Evolutionary conservation across 2,888 invertebrate genomes (phyloP).

Genomic region (Nyleta sp.): DNA sequence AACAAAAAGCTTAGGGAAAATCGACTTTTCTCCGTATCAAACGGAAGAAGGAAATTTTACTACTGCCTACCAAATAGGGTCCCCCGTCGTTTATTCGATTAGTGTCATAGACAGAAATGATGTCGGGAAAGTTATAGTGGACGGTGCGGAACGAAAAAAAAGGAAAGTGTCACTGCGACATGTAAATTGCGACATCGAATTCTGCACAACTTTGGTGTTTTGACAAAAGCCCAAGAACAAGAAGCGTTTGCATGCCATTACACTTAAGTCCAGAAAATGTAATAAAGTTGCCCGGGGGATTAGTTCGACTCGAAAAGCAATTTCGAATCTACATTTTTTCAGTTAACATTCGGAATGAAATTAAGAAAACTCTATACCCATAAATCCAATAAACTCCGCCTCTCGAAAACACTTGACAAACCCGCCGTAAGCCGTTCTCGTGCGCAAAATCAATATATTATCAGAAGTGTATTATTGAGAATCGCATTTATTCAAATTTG

Average conservation of each 20-base stretch:
- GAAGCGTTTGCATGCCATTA: too few species aligned
- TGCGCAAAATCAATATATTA: background rate
- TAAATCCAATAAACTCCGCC: background rate
- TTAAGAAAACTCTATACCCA: background rate
- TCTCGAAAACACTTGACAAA: background rate
- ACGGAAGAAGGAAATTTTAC: conserved; percentile 53
- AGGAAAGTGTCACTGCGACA: background rate
- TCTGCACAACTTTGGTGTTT: too few species aligned
- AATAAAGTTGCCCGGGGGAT: too few species aligned
- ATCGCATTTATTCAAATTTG: conserved; percentile 17
- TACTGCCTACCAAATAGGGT: conserved; percentile 53
- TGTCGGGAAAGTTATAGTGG: conserved; percentile 26
- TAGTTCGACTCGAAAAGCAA: too few species aligned
- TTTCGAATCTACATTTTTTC: background rate
- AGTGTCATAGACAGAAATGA: conserved; percentile 53
- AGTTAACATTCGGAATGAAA: background rate
- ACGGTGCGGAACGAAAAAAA: conserved; percentile 13
- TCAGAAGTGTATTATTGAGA: conserved; percentile 6
- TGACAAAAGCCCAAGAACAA: too few species aligned
- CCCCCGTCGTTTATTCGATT: conserved; percentile 51
- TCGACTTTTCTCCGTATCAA: conserved; percentile 48
- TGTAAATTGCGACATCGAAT: background rate
- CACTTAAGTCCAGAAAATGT: too few species aligned
- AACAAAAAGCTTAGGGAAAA: conserved; percentile 45
- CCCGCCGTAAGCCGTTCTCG: background rate